These are phyloP conservation scores for Astreopora myriophthalma DNA, from an alignment of 64 coral and sea anemone genomes.

Conservation along the genomic window DNA sequence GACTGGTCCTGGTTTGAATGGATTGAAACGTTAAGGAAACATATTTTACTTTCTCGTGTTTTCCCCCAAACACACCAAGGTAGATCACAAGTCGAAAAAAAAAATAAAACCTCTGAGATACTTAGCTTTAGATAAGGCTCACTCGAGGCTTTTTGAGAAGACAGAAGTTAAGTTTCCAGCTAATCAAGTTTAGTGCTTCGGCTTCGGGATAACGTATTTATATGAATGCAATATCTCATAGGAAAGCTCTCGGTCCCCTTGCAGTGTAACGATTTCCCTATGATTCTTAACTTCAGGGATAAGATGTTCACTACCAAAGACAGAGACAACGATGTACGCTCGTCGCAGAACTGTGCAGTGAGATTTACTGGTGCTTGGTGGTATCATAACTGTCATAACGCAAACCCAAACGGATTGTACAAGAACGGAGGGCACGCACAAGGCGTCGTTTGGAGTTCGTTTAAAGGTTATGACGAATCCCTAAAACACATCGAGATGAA, in stretches of 20 bases:
- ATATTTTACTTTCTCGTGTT: too few relatives aligned
- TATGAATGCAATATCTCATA: neutral
- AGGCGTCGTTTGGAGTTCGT: conserved; percentile 8
- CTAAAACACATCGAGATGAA: conserved; percentile 35
- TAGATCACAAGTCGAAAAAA: too few relatives aligned
- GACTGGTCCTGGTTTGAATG: too few relatives aligned
- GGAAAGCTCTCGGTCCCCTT: too few relatives aligned
- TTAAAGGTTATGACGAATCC: neutral
- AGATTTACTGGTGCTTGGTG: conserved; percentile 1
- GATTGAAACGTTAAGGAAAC: too few relatives aligned
- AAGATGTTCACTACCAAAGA: conserved; percentile 27
- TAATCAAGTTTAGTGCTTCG: too few relatives aligned
- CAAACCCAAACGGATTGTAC: conserved; percentile 45
- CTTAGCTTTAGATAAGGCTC: too few relatives aligned
- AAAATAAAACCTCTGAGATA: too few relatives aligned
- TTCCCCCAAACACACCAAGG: too few relatives aligned
- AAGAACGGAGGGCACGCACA: neutral
- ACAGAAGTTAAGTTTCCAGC: too few relatives aligned
- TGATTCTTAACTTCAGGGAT: neutral
- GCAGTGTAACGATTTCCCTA: neutral
- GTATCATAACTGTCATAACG: neutral
- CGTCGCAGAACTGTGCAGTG: neutral
- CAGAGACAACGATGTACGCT: conserved; percentile 11
- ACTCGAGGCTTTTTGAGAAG: too few relatives aligned
- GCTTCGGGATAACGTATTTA: neutral